These are phyloP conservation scores for Drosophila jambulina DNA, from an alignment of 1,140 invertebrate genomes.

Conservation along the genomic window DNA sequence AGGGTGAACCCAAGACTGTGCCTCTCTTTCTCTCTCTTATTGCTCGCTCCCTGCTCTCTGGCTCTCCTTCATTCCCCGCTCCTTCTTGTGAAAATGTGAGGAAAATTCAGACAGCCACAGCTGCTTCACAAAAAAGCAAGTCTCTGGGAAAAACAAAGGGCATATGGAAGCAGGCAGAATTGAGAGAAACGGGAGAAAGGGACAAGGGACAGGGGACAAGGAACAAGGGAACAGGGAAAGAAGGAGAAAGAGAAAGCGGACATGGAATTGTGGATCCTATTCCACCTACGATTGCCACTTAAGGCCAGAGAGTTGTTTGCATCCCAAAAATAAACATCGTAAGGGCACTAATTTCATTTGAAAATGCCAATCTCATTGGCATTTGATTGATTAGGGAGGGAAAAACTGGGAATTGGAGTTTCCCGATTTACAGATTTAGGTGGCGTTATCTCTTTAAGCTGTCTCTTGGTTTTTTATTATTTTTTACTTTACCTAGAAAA, in stretches of 20 bases:
- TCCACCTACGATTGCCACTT: constrained; percentile 35
- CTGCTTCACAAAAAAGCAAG: constrained; percentile 31
- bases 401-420: not conserved
- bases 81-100: constrained; percentile 40
- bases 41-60: not conserved
- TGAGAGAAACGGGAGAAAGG: not conserved
- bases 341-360: constrained; percentile 11
- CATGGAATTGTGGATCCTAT: constrained; percentile 15
- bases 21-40: not conserved
- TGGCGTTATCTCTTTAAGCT: not conserved
- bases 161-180: not conserved
- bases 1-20: constrained; percentile 36
- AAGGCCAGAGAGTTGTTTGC: constrained; percentile 6
- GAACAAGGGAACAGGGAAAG: not conserved
- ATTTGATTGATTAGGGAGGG: constrained; percentile 8
- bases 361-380: constrained; percentile 7
- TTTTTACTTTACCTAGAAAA: not conserved
- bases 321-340: constrained; percentile 5
- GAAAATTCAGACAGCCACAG: constrained; percentile 44
- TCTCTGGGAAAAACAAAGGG: constrained; percentile 26
- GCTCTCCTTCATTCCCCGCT: constrained; percentile 4
- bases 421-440: not conserved
- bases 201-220: not conserved
- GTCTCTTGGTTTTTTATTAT: not conserved
- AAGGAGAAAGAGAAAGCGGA: constrained; percentile 2